phyloP scores from a whole-genome alignment of 1,140 invertebrate genomes.

The Drosophila santomea region DNA sequence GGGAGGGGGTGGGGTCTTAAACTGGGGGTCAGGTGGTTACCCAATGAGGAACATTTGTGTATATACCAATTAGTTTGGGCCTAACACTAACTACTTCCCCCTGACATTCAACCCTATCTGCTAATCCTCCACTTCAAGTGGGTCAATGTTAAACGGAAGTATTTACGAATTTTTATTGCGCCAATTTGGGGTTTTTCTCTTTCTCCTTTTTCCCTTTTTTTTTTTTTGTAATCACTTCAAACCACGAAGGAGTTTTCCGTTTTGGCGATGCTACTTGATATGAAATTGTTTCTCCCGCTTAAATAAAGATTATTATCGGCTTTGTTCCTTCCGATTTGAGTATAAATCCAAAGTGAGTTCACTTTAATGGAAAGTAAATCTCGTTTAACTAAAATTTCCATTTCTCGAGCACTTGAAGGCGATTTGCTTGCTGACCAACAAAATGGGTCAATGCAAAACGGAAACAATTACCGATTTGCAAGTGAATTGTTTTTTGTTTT shows the following conservation, averaged over 20 bases:
- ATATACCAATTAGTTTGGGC: slow-evolving; percentile 44
- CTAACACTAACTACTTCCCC: not conserved
- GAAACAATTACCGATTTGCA: slow-evolving; percentile 64
- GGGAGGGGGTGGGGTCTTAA: too few relatives aligned
- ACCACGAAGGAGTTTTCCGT: slow-evolving; percentile 36
- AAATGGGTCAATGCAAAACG: slow-evolving; percentile 76
- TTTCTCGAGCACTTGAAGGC: not conserved
- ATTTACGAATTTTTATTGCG: slow-evolving; percentile 65
- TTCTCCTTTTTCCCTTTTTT: too few relatives aligned
- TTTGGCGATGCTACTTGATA: slow-evolving; percentile 12
- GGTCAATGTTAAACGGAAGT: slow-evolving; percentile 69
- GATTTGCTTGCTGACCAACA: not conserved
- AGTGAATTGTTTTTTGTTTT: slow-evolving; percentile 12
- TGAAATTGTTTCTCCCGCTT: not conserved
- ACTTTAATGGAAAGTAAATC: slow-evolving; percentile 11
- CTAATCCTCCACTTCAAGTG: slow-evolving; percentile 36
- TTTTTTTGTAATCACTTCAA: slow-evolving; percentile 32
- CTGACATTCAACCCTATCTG: not conserved
- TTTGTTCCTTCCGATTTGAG: not conserved
- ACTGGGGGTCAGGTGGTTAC: slow-evolving; percentile 19
- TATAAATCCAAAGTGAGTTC: not conserved
- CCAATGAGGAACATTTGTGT: slow-evolving; percentile 22
- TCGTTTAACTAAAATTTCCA: not conserved
- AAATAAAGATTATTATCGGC: slow-evolving; percentile 13
- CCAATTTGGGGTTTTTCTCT: slow-evolving; percentile 28